Percentiles rank a stretch among this genome's conserved stretches.
phyloP scores from a whole-genome alignment of 2,113 vertebrate species.

The Stegostoma tigrinum region DNA sequence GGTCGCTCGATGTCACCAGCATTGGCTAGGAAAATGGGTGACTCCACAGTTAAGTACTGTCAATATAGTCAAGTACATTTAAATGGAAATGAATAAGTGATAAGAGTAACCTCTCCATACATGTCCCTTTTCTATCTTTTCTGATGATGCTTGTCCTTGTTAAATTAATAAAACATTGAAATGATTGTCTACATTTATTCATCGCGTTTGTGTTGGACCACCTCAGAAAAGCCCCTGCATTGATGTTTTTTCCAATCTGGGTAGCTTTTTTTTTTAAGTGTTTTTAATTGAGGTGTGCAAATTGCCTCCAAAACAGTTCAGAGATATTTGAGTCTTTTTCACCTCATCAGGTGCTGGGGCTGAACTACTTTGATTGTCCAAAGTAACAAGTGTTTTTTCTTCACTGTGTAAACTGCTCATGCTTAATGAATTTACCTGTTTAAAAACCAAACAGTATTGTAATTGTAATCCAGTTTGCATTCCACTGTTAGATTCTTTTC shows the following conservation, averaged over 20 bases:
- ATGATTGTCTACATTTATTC: not conserved
- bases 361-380: not conserved
- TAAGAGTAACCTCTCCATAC: not conserved
- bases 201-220: not conserved
- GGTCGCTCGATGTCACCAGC: not conserved
- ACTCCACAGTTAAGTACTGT: not conserved
- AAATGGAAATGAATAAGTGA: not conserved
- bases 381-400: not conserved
- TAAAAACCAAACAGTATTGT: not conserved
- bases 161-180: not conserved
- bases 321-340: not conserved
- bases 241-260: not conserved
- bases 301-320: not conserved
- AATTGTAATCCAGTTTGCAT: not conserved
- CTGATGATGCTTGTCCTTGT: not conserved
- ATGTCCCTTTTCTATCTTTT: not conserved
- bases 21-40: not conserved
- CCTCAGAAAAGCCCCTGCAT: not conserved
- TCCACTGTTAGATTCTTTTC: not conserved
- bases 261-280: not conserved
- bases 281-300: not conserved
- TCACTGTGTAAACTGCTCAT: not conserved
- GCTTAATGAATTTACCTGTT: not conserved
- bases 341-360: not conserved
- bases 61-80: not conserved